Base-by-base conservation (phyloP, 2,797 vertebrate species). In the Scarus forsteni region DNA sequence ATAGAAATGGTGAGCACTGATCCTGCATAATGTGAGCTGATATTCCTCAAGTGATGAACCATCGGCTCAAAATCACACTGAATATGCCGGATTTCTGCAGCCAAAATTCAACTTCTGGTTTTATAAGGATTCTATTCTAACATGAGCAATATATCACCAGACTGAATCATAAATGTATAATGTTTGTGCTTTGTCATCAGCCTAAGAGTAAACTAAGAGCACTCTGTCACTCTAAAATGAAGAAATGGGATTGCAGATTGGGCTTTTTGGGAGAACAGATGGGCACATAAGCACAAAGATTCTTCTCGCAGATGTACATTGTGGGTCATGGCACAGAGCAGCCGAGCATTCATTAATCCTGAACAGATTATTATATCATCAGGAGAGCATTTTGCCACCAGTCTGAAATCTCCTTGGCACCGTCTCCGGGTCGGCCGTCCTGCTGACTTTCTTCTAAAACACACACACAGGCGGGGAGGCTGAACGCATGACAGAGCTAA, bases 401-500 rank as follows among this genome's bases (percentile, higher is more conserved):
- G 75, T 66, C 51, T 74, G 49, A 73, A 66, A 38, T 49, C 44
- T 60, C 66, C 68, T 66, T 69, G 73, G 69, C 46, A 35, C 35
- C 1, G 10, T 63, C 69, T 72, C 54, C n/a, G 40, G 56, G 62
- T 75, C 43, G 3, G 15, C 6, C 0, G 61, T 60, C 62, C 62
- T 49, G 66, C 49, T 0, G 13, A 49, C 64, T 73, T 39, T 56
- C 59, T 44, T 74, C 62, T 72, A 44, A 73, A 68, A 84, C 13
- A 77, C 60, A 77, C 60, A 75, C 64, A 5, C 69, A 68, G 75
- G 48, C 12, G 36, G 79, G 61, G 70, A 67, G 67, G 66, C 2
- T 60, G 66, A 84, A 80, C 8, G 39, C 73, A 70, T 81, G 84
- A 75, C 73, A 43, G 81, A 78, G 70, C 86, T 87, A 85, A 91